These are phyloP conservation scores for Chelmon rostratus DNA, from an alignment of 2,797 vertebrate genomes.

Conservation along the genomic window DNA sequence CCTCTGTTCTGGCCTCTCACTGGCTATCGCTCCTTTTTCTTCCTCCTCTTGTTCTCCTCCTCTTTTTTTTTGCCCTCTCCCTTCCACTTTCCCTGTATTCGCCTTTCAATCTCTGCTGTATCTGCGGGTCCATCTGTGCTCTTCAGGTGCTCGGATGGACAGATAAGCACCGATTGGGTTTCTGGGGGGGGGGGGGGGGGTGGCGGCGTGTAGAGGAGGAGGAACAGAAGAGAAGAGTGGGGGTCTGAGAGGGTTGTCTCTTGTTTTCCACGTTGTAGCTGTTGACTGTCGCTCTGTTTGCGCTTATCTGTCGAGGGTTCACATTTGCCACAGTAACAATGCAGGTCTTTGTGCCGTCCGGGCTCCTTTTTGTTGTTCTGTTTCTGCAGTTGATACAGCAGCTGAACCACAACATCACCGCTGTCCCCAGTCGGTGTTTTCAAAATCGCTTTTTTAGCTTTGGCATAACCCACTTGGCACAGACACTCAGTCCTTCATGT, in stretches of 20 bases:
- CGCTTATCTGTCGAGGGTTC: constrained; percentile 78
- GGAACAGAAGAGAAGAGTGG: constrained; percentile 25
- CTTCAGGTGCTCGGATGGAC: constrained; percentile 53
- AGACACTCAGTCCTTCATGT: constrained; percentile 1
- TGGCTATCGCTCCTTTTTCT: constrained; percentile 28
- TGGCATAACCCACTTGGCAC: background rate
- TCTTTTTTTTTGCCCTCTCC: constrained; percentile 25
- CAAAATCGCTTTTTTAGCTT: constrained; percentile 29
- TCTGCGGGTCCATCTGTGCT: constrained; percentile 64
- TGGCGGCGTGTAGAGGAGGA: constrained; percentile 16
- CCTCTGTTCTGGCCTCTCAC: constrained; percentile 56
- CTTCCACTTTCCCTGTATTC: constrained; percentile 52
- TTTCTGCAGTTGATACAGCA: constrained; percentile 57
- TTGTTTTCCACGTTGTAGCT: constrained; percentile 59
- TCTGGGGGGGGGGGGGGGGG: background rate
- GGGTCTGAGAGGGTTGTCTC: constrained; percentile 47
- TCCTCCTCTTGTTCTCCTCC: constrained; percentile 33
- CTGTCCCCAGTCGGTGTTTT: constrained; percentile 14
- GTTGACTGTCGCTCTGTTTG: constrained; percentile 60
- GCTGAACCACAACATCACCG: constrained; percentile 40
- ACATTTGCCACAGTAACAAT: constrained; percentile 73
- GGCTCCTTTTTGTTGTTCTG: constrained; percentile 61
- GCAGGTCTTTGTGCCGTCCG: constrained; percentile 65
- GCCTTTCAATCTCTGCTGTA: constrained; percentile 51
- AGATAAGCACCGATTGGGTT: constrained; percentile 68